Base-by-base conservation (phyloP, 2,113 vertebrate species). In the Tor tambroides region DNA sequence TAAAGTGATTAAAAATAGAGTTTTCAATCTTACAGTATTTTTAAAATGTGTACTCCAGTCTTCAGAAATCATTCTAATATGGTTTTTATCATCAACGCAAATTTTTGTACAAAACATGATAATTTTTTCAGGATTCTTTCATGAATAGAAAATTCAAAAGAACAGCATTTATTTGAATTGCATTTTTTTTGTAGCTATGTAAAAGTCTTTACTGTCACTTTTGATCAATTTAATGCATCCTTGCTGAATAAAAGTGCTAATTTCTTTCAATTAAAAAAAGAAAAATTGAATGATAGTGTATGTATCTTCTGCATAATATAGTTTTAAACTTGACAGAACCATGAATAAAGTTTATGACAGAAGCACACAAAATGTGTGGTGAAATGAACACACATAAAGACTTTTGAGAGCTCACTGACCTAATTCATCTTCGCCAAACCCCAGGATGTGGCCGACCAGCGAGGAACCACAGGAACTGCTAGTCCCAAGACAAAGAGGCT, bases 341-440 rank as follows among this genome's bases (percentile, higher is more conserved):
- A 74, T n/a, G 10, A 41, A 12, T n/a, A 74, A 74, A n/a, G 38
- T 30, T 56, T 63, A 63, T 17, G 35, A 38, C 54, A 80, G 59
- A n/a, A 63, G 19, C 14, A 23, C 49, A 75, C 19, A 75, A 54
- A 41, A 19, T 61, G 23, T 63, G 59, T 2, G 17, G 56, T 65
- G 6, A 51, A 67, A 63, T 19, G 59, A 28, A 21, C 56, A 69
- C 32, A n/a, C 14, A 41, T 54, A 12, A 26, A 80, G 38, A n/a
- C 38, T 79, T 54, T 35, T 23, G 59, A 76, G 19, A 17, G 26
- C 59, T 30, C 83, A 94, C 94, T 93, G 91, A 99, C 98, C 98
- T 92, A 96, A 92, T 95, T 99, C 98, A 86, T 99, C 98, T 94
- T 99, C 98, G 91, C 98, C 98, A 88, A 99, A 99, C 93, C 98